Percentiles rank a stretch among this genome's conserved stretches.
These are phyloP conservation scores for Crocodylus rhombifer DNA, from an alignment of 2,797 vertebrate species.

Conservation along the genomic window DNA sequence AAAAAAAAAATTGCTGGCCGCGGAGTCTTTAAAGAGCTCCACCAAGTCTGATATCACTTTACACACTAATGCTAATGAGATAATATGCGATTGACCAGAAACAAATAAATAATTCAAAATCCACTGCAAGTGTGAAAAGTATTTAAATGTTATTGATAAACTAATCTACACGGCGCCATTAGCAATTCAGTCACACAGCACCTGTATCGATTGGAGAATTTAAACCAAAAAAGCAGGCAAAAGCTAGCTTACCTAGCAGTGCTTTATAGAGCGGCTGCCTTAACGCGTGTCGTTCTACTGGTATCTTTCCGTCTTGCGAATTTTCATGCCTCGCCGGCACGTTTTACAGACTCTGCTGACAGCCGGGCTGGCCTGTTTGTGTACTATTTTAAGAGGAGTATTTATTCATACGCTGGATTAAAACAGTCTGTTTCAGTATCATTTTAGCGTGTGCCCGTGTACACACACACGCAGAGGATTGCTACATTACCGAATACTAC, in stretches of 20 bases:
- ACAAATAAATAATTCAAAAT: constrained; percentile 94
- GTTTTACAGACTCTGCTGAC: background rate
- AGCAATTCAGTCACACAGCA: constrained; percentile 88
- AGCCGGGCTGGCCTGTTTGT: accelerated
- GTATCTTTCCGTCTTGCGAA: constrained; percentile 13
- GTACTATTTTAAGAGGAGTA: background rate
- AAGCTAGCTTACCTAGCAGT: constrained; percentile 37
- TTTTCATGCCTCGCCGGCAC: constrained; percentile 6
- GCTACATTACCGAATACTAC: background rate
- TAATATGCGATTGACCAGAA: constrained; percentile 91
- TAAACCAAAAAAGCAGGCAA: constrained; percentile 52
- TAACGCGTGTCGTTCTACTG: constrained; percentile 34
- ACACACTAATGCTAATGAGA: constrained; percentile 90
- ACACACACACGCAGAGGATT: background rate
- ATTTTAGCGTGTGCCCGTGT: background rate
- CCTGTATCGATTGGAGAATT: constrained; percentile 82
- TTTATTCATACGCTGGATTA: background rate
- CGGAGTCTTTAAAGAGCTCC: constrained; percentile 69
- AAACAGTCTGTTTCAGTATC: background rate
- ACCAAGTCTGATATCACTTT: constrained; percentile 69
- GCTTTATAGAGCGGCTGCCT: constrained; percentile 50
- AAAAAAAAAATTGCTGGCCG: background rate
- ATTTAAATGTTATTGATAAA: constrained; percentile 97
- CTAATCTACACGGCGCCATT: constrained; percentile 88
- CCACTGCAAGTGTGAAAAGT: constrained; percentile 90